A percentile compares a stretch with the other conserved stretches of the same genome.
Conservation (phyloP, 2,888 invertebrate genomes). For the Odontomyia ornata region DNA sequence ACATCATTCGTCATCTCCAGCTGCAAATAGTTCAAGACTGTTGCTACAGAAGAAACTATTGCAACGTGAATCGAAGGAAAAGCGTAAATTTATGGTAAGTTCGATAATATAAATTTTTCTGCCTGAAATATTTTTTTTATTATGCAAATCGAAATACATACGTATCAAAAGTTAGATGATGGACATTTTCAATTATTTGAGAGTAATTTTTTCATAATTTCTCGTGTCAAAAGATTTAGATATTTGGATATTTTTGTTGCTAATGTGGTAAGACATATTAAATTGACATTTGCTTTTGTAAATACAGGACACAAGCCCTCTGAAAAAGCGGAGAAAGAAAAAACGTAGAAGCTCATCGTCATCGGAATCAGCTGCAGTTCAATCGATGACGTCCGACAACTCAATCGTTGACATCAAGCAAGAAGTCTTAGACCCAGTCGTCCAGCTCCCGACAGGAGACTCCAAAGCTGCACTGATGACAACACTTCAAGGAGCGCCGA, state of each 20-base stretch:
- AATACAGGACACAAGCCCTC: conserved; percentile 59
- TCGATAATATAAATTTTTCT: not conserved
- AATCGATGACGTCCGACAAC: conserved; percentile 48
- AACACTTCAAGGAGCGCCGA: conserved; percentile 21
- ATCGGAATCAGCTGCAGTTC: conserved; percentile 61
- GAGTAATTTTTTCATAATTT: conserved; percentile 6
- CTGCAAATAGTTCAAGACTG: conserved; percentile 51
- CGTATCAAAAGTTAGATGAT: not conserved
- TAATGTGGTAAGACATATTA: no score
- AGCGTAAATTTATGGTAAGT: conserved; percentile 61
- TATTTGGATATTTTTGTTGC: no score
- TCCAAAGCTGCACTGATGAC: conserved; percentile 11
- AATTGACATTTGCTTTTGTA: not conserved
- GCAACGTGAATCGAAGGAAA: conserved; percentile 73
- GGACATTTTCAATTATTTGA: not conserved
- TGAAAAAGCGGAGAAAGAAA: conserved; percentile 63
- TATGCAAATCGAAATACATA: no score
- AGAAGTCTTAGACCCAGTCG: conserved; percentile 43
- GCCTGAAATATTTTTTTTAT: not conserved
- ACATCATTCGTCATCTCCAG: conserved; percentile 52
- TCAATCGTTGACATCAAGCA: conserved; percentile 46
- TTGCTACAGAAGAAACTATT: conserved; percentile 74
- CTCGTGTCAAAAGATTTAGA: not conserved
- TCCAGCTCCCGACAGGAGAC: not conserved
- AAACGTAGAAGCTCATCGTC: conserved; percentile 62